Conservation (phyloP, 2,888 invertebrate species). For the Eupithecia subumbrata region DNA sequence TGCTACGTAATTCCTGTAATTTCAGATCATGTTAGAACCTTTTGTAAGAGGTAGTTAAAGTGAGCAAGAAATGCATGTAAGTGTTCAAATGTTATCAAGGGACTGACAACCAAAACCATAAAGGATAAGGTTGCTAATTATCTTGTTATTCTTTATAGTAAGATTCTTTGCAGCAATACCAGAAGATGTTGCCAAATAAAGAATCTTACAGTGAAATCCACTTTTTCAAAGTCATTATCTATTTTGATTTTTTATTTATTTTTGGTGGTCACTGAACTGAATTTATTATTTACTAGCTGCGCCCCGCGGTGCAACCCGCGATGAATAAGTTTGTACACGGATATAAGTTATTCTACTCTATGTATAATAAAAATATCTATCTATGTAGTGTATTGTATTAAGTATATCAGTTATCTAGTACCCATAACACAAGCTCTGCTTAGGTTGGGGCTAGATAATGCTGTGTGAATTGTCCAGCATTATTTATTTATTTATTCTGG, state of each 20-base stretch:
- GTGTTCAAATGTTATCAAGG: slow-evolving; percentile 56
- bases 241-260: not conserved
- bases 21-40: not conserved
- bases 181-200: slow-evolving; percentile 48
- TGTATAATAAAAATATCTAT: no score
- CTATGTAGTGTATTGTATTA: no score
- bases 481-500: no score
- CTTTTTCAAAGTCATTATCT: not conserved
- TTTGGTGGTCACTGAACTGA: not conserved
- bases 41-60: not conserved
- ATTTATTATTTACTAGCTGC: no score
- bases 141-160: slow-evolving; percentile 74
- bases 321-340: no score
- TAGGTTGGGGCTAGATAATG: no score
- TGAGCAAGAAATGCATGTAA: not conserved
- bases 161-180: slow-evolving; percentile 56
- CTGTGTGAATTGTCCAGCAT: no score
- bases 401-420: no score
- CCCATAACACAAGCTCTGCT: no score
- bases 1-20: slow-evolving; percentile 93
- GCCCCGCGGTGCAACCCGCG: no score
- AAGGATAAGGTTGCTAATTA: slow-evolving; percentile 72
- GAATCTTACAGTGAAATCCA: slow-evolving; percentile 18
- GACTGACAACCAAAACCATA: slow-evolving; percentile 76
- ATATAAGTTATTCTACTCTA: no score